Evolutionary conservation across 2,797 vertebrate genomes (phyloP).

Genomic region (Halcyon badia): DNA sequence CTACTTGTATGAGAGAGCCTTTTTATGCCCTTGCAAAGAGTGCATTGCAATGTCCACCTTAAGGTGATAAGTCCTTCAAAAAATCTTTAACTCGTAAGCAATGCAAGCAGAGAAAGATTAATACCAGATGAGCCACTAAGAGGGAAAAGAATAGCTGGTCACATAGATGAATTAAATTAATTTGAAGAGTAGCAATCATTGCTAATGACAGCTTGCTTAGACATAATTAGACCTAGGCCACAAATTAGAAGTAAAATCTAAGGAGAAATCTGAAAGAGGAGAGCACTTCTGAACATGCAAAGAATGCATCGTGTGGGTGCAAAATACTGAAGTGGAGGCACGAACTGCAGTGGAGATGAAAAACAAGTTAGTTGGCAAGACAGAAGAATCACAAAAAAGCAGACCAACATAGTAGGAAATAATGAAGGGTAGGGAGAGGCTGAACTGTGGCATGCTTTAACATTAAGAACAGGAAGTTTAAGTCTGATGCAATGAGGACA

Average conservation of each 20-base stretch:
- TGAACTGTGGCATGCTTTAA: not conserved
- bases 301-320: not conserved
- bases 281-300: not conserved
- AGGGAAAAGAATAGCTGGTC: conserved; percentile 14
- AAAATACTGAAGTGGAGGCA: not conserved
- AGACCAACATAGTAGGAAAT: not conserved
- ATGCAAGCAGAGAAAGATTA: conserved; percentile 27
- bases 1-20: not conserved
- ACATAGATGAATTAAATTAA: conserved; percentile 37
- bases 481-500: not conserved
- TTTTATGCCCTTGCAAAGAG: not conserved
- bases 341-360: not conserved
- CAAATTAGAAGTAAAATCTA: not conserved
- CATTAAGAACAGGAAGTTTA: not conserved
- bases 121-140: conserved; percentile 25
- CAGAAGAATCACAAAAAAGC: not conserved
- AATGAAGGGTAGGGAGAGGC: not conserved
- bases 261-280: not conserved
- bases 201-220: conserved; percentile 42
- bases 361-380: not conserved
- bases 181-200: conserved; percentile 16
- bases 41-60: not conserved
- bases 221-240: conserved; percentile 42
- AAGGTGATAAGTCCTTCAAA: not conserved
- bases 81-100: not conserved